A percentile compares a stretch with the other conserved stretches of the same genome.
These are phyloP conservation scores for Phyllotreta cruciferae DNA, from an alignment of 2,888 invertebrate species.

Conservation along the genomic window DNA sequence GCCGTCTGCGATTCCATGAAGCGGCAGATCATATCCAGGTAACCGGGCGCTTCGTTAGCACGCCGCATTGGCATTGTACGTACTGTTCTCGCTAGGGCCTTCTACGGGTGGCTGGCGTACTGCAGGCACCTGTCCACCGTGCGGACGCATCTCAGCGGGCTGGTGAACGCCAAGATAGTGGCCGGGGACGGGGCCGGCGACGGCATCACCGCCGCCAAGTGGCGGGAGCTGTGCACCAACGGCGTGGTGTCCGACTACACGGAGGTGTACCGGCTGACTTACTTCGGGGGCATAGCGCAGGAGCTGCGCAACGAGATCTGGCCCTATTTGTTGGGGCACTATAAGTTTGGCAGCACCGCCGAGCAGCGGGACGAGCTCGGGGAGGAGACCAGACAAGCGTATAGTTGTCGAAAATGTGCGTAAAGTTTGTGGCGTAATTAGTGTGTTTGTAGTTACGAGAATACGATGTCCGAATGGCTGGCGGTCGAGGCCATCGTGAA, in stretches of 20 bases:
- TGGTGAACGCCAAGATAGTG: slow-evolving; percentile 79
- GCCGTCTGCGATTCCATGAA: slow-evolving; percentile 94
- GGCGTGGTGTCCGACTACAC: slow-evolving; percentile 69
- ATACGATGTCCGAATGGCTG: slow-evolving; percentile 94
- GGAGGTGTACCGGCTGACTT: slow-evolving; percentile 83
- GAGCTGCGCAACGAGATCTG: slow-evolving; percentile 82
- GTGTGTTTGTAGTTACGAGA: slow-evolving; percentile 73
- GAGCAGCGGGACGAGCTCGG: slow-evolving; percentile 73
- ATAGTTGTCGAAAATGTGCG: too few relatives aligned
- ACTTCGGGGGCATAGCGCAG: slow-evolving; percentile 86
- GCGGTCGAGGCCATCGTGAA: slow-evolving; percentile 92
- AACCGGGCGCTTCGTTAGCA: not conserved
- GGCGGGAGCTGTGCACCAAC: slow-evolving; percentile 72
- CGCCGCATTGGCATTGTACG: not conserved
- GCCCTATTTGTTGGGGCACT: slow-evolving; percentile 89
- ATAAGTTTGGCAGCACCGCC: slow-evolving; percentile 76
- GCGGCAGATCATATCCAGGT: slow-evolving; percentile 88
- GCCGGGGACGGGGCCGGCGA: slow-evolving; percentile 70
- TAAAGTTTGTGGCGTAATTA: too few relatives aligned
- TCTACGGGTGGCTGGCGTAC: slow-evolving; percentile 96
- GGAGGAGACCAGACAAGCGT: slow-evolving; percentile 69
- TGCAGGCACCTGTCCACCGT: slow-evolving; percentile 93
- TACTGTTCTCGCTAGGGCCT: too few relatives aligned
- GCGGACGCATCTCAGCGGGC: slow-evolving; percentile 87
- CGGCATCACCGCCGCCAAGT: slow-evolving; percentile 74